Evolutionary conservation across 2,888 invertebrate genomes (phyloP), one percentile per base, ranked within the genome.

Genomic region (Plusia festucae): DNA sequence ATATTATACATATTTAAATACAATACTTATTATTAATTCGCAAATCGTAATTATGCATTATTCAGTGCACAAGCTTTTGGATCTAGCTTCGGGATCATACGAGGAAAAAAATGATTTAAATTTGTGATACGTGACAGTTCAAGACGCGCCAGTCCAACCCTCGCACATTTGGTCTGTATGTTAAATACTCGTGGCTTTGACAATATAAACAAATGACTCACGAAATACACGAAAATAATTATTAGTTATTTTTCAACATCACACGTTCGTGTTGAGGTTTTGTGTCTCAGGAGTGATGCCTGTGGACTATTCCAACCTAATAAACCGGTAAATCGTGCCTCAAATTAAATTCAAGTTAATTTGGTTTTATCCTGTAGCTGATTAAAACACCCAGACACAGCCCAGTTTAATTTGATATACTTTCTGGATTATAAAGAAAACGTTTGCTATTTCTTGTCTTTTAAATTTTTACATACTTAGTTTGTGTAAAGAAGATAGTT

Each of bases 131-230:
- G 54, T 40, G 59, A 54, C 40, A 20, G 32, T 40, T 32, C 58
- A 52, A 62, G 59, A 60, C 63, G 53, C 55, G 67, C 55, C 71
- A 62, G 65, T 18, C 56, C 55, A 49, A 22, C 56, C 55, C 56
- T 60, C 63, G 52, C 44, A 62, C 53, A 49, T 52, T 52, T 59
- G 20, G 60, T 54, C 46, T 46, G 60, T 65, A 66, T 76, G 67
- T 68, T 65, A 5, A 24, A 18, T 18, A 55, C 74, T 77, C 78
- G 77, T 71, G 79, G 44, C 44, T 46, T 20, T 58, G 30, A 57
- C 54, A 55, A 18, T 18, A 18, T 18, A 62, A 62, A 58, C 60
- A 68, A 32, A 56, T 79, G 79, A 78, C 27, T 79, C 78, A 73
- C 66, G 52, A 52, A 58, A 60, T 13, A 54, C 18, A 57, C 24